These are phyloP conservation scores for Dipodomys merriami DNA, from an alignment of 2,113 vertebrate genomes.

Conservation along the genomic window DNA sequence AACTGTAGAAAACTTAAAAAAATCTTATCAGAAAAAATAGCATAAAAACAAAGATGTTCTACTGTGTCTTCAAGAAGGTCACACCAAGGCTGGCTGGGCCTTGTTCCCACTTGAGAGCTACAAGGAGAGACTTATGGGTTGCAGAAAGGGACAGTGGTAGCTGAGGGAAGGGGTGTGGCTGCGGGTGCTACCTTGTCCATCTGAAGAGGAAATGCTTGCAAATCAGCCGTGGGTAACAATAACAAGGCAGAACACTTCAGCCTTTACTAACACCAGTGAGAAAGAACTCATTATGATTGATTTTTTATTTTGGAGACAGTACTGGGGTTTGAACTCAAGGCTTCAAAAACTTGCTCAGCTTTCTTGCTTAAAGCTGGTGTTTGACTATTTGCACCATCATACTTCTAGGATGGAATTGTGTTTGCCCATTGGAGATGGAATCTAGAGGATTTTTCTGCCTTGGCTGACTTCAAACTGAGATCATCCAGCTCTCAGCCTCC, in stretches of 20 bases:
- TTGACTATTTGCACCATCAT: too few relatives aligned
- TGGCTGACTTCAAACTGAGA: too few relatives aligned
- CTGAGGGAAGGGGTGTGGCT: not conserved
- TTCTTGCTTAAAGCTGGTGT: too few relatives aligned
- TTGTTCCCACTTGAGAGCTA: not conserved
- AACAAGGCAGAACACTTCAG: not conserved
- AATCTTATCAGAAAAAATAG: not conserved
- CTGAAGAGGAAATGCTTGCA: constrained; percentile 7
- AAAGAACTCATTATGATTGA: not conserved
- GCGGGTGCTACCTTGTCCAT: not conserved
- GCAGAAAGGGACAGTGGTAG: not conserved
- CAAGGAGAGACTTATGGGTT: not conserved
- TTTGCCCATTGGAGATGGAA: too few relatives aligned
- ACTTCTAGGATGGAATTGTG: too few relatives aligned
- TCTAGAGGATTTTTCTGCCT: too few relatives aligned
- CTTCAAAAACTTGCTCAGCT: not conserved
- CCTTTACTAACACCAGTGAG: not conserved
- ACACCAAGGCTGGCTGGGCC: accelerated
- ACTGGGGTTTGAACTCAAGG: not conserved
- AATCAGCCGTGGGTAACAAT: not conserved
- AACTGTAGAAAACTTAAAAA: not conserved
- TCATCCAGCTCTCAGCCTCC: too few relatives aligned
- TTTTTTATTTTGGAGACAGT: too few relatives aligned
- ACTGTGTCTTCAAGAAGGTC: not conserved
- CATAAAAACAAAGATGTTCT: not conserved